Conservation (phyloP, 2,113 vertebrate species). For the Callochromis pleurospilus region DNA sequence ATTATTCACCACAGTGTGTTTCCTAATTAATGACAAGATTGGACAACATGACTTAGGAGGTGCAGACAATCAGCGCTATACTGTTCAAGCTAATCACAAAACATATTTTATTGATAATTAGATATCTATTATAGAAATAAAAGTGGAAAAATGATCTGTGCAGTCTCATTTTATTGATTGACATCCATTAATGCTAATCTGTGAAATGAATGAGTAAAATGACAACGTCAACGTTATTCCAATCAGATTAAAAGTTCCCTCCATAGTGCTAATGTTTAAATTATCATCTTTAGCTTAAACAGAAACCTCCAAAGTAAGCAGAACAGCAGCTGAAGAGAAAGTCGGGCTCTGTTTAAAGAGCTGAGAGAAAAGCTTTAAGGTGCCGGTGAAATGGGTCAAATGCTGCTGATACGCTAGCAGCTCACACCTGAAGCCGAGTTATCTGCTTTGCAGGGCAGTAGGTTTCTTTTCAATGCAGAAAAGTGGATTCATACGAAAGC, state of each 20-base stretch:
- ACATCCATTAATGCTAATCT: background rate
- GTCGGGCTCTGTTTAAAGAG: background rate
- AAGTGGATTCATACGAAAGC: background rate
- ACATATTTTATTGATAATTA: background rate
- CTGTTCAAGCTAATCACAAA: background rate
- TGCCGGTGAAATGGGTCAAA: constrained; percentile 4
- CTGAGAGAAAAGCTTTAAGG: background rate
- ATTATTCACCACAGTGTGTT: background rate
- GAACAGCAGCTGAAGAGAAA: background rate
- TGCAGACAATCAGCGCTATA: background rate
- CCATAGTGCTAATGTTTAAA: background rate
- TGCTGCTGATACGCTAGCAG: constrained; percentile 12
- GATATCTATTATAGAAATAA: background rate
- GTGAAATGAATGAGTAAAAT: constrained; percentile 4
- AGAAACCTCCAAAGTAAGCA: background rate
- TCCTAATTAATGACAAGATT: background rate
- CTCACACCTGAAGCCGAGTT: background rate
- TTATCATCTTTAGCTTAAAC: background rate
- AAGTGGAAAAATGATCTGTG: background rate
- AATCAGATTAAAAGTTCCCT: background rate
- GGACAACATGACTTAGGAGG: background rate
- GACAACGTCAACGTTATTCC: constrained; percentile 3
- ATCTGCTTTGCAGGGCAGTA: background rate
- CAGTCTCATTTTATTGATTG: background rate
- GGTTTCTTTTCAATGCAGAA: background rate